phyloP scores from a whole-genome alignment of 2,113 vertebrate genomes.

The Entelurus aequoreus region DNA sequence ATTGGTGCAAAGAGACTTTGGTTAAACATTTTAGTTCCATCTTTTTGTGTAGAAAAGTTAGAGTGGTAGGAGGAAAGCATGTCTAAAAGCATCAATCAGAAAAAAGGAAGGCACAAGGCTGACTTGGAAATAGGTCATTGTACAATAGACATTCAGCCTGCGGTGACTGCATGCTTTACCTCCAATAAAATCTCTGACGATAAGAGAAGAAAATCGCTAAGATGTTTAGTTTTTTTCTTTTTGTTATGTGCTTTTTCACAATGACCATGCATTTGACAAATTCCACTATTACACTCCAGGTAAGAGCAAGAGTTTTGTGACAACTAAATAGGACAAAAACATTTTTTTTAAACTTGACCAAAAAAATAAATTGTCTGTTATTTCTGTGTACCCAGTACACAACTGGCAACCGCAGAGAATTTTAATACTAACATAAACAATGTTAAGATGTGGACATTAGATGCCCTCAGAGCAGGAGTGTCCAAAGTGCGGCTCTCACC shows the following conservation, averaged over 20 bases:
- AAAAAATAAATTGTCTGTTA: too few species aligned
- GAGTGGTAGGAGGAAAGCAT: conserved; percentile 13
- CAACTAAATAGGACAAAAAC: too few species aligned
- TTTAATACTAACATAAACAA: too few species aligned
- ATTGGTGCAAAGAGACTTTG: neutral
- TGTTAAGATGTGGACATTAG: too few species aligned
- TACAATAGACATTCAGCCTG: conserved; percentile 30
- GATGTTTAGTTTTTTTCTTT: neutral
- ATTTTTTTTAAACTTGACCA: too few species aligned
- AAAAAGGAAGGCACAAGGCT: conserved; percentile 15
- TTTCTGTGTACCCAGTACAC: too few species aligned
- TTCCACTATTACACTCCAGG: too few species aligned
- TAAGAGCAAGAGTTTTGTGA: too few species aligned
- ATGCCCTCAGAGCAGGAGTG: too few species aligned
- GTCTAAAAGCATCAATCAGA: conserved; percentile 55
- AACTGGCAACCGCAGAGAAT: too few species aligned
- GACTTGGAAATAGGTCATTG: conserved; percentile 49
- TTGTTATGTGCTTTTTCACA: too few species aligned
- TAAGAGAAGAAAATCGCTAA: conserved; percentile 7
- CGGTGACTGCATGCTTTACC: conserved; percentile 21
- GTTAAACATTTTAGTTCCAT: neutral
- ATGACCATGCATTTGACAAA: neutral
- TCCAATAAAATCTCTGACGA: conserved; percentile 19
- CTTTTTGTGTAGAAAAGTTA: neutral
- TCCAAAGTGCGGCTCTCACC: too few species aligned